A percentile compares a stretch with the other conserved stretches of the same genome.
phyloP scores from a whole-genome alignment of 2,797 vertebrate genomes.

The Eulemur albifrons region DNA sequence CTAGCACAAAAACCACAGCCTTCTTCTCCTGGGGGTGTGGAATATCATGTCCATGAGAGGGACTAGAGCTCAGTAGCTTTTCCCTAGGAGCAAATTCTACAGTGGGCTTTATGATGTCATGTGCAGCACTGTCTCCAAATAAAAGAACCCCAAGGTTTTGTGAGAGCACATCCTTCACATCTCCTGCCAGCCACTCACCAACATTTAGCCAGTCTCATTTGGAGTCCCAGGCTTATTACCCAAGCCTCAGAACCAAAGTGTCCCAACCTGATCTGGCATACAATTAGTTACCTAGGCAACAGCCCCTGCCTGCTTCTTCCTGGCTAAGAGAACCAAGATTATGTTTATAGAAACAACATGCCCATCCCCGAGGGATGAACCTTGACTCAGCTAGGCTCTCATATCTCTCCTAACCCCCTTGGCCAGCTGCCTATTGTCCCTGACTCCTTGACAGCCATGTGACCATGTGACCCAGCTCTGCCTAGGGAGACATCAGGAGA shows the following conservation, averaged over 20 bases:
- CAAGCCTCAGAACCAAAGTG: background rate
- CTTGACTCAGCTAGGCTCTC: background rate
- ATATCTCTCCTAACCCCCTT: background rate
- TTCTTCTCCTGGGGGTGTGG: background rate
- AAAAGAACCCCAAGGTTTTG: background rate
- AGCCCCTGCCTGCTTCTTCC: background rate
- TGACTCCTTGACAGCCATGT: background rate
- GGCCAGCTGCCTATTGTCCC: background rate
- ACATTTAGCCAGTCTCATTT: background rate
- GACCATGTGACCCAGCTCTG: background rate
- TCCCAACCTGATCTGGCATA: background rate
- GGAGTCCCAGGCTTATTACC: background rate
- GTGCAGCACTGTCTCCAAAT: background rate
- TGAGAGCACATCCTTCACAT: background rate
- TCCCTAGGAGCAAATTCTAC: background rate
- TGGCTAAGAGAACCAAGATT: slow-evolving; percentile 5
- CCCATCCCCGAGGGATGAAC: background rate
- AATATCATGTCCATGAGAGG: background rate
- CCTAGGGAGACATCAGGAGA: background rate
- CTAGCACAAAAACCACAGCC: background rate
- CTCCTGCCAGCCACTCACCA: background rate
- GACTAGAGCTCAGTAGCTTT: background rate
- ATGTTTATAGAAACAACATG: background rate
- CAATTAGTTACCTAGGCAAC: background rate
- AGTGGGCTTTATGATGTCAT: background rate